Evolutionary conservation across 2,888 invertebrate genomes (phyloP), one percentile per base, ranked within the genome.

Genomic region (Hylaea fasciaria): DNA sequence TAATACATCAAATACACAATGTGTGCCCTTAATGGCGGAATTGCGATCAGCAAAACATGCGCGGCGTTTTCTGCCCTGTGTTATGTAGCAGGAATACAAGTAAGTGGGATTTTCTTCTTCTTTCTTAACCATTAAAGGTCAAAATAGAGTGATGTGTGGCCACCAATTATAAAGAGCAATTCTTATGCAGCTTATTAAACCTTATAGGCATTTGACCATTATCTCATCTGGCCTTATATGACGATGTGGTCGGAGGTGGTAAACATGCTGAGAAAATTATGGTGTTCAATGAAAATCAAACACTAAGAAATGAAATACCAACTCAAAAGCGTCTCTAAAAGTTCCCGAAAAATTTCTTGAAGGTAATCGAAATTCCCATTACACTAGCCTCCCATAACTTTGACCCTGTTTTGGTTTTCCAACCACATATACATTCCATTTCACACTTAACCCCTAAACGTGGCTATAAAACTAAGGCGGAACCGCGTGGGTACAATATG

Each of bases 381-480:
- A 35, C 29, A 28, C 46, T 0, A 32, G 17, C 13, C n/a, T 14
- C 22, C 35, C 32, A 37, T 17, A 45, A 54, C 46, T 40, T 54
- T 22, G 39, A 57, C 35, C 46, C 32, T 52, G 28, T 47, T 57
- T 52, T 41, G 32, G 43, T 14, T 48, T 58, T 47, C 37, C 47
- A 47, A 37, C 52, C 22, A 58, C 58, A 73, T 73, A 76, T 72
- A 74, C 76, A 81, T 82, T 78, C 78, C 73, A 68, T 72, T 72
- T 68, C 72, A 70, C 74, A 78, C 74, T 81, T 81, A 81, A 79
- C 78, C 81, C 74, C 73, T 71, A 77, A 78, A 81, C 69, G 77
- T 68, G 66, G 59, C 55, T 69, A 80, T 84, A 81, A 83, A 83
- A 80, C 78, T 82, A 77, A 75, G 76, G 71, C 73, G 74, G 75